Evolutionary conservation across 2,797 vertebrate species (phyloP).

Genomic region (Pangasius sanitwongsei): DNA sequence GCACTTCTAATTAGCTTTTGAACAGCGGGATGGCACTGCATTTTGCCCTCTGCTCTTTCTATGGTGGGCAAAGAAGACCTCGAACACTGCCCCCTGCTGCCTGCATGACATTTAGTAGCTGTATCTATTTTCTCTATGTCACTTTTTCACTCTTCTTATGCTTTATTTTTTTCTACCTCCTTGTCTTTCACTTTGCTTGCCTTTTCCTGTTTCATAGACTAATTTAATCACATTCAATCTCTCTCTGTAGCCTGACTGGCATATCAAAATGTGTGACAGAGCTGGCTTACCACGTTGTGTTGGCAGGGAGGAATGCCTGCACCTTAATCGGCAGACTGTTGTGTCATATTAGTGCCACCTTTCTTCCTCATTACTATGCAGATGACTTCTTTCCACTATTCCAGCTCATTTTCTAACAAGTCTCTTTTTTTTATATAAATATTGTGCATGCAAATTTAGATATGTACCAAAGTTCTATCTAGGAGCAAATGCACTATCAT

Average conservation of each 20-base stretch:
- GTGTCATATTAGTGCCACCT: conserved; percentile 32
- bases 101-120: conserved; percentile 58
- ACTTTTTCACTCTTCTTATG: neutral
- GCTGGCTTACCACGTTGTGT: conserved; percentile 32
- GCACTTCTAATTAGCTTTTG: conserved; percentile 71
- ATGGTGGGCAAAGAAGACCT: conserved; percentile 48
- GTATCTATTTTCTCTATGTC: conserved; percentile 36
- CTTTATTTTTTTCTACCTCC: neutral
- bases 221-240: conserved; percentile 32
- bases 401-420: conserved; percentile 11
- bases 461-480: conserved; percentile 4
- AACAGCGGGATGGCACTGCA: conserved; percentile 60
- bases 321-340: conserved; percentile 45
- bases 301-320: conserved; percentile 19
- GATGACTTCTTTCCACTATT: conserved; percentile 35
- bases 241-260: conserved; percentile 17
- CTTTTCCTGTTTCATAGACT: conserved; percentile 20
- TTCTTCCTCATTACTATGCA: conserved; percentile 31
- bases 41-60: conserved; percentile 55
- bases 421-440: conserved; percentile 26
- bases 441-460: conserved; percentile 12
- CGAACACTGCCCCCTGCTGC: conserved; percentile 68
- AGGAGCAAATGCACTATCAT: conserved; percentile 3
- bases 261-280: conserved; percentile 40
- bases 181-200: conserved; percentile 1